These are phyloP conservation scores for Elymnias hypermnestra DNA, from an alignment of 1,140 invertebrate species.

Conservation along the genomic window DNA sequence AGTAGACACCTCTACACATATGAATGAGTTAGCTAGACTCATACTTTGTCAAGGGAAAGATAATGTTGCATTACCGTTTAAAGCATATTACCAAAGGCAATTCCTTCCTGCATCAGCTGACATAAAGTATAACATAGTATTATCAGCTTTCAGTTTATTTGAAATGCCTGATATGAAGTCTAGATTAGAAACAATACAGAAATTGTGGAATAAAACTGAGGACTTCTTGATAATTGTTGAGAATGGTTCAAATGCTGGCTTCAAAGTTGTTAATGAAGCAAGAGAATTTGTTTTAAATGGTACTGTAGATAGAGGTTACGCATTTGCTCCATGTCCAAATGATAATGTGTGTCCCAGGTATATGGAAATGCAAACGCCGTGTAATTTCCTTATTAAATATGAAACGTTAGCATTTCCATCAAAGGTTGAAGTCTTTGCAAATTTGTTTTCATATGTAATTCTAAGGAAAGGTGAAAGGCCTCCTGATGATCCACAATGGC, in stretches of 20 bases:
- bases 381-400: slow-evolving; percentile 86
- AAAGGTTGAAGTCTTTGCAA: slow-evolving; percentile 56
- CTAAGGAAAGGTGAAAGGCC: slow-evolving; percentile 84
- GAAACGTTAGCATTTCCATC: slow-evolving; percentile 74
- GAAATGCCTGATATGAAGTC: slow-evolving; percentile 83
- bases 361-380: slow-evolving; percentile 80
- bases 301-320: slow-evolving; percentile 72
- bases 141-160: slow-evolving; percentile 88
- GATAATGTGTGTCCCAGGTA: slow-evolving; percentile 84
- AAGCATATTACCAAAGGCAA: slow-evolving; percentile 85
- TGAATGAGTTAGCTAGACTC: slow-evolving; percentile 87
- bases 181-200: slow-evolving; percentile 83
- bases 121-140: slow-evolving; percentile 85
- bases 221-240: slow-evolving; percentile 91
- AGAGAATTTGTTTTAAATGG: slow-evolving; percentile 82
- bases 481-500: slow-evolving; percentile 80
- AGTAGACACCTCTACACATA: slow-evolving; percentile 86
- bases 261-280: slow-evolving; percentile 85
- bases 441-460: slow-evolving; percentile 86
- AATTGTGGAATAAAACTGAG: slow-evolving; percentile 91
- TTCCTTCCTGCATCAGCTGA: slow-evolving; percentile 83
- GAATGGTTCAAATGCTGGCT: slow-evolving; percentile 88
- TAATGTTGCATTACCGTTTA: slow-evolving; percentile 75
- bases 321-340: slow-evolving; percentile 92
- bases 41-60: slow-evolving; percentile 81